Conservation (phyloP, 2,888 invertebrate genomes). For the Alcis repandata region DNA sequence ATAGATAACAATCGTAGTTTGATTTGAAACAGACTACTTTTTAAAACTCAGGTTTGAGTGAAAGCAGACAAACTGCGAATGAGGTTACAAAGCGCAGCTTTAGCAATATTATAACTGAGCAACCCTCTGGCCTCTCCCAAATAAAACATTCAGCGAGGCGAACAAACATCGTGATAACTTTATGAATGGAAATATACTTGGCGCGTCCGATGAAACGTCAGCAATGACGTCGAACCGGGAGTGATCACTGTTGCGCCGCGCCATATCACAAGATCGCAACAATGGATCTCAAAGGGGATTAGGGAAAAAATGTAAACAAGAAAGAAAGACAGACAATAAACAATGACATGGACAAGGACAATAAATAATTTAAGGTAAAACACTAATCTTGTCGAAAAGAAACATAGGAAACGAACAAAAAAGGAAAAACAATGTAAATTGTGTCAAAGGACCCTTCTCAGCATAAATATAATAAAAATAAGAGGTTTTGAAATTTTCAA, state of each 20-base stretch:
- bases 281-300: conserved; percentile 4
- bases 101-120: not conserved
- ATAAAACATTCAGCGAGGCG: not conserved
- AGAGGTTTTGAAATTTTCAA: not conserved
- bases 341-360: too few relatives aligned
- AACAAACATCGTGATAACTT: conserved; percentile 26
- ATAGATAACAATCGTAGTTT: too few relatives aligned
- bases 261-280: conserved; percentile 4
- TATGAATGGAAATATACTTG: conserved; percentile 44
- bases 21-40: not conserved
- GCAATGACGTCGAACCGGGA: conserved; percentile 30
- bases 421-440: too few relatives aligned
- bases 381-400: too few relatives aligned
- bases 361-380: too few relatives aligned
- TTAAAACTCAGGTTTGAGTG: not conserved
- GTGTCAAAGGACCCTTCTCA: too few relatives aligned
- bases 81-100: not conserved
- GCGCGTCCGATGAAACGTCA: conserved; percentile 30
- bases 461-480: not conserved
- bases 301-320: not conserved
- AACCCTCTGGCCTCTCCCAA: conserved; percentile 9
- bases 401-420: too few relatives aligned
- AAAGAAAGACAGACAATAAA: too few relatives aligned
- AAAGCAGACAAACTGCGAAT: not conserved
- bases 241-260: conserved; percentile 15